Percentiles rank a stretch among this genome's conserved stretches.
phyloP scores from a whole-genome alignment of 2,797 vertebrate species.

The Masticophis lateralis region DNA sequence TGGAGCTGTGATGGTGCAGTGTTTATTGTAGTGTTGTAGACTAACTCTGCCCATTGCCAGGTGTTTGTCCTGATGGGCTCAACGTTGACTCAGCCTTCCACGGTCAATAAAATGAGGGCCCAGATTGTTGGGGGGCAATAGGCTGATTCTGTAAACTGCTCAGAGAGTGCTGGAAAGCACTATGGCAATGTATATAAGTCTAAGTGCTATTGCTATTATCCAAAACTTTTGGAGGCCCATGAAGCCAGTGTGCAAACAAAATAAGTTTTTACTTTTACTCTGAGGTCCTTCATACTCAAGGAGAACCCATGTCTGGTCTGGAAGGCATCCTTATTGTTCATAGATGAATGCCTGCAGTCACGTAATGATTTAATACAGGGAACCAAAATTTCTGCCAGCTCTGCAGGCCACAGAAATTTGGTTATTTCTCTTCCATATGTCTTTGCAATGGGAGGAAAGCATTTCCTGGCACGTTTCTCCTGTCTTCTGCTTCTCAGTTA shows the following conservation, averaged over 20 bases:
- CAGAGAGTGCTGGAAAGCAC: background rate
- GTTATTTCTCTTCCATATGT: background rate
- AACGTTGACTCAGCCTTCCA: background rate
- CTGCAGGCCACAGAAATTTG: background rate
- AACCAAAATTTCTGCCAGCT: background rate
- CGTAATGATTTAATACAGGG: background rate
- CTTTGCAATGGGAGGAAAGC: background rate
- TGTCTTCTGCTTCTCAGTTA: background rate
- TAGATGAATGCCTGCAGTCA: background rate
- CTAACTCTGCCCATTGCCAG: background rate
- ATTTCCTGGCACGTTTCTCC: background rate
- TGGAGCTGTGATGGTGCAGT: background rate
- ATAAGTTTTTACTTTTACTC: background rate
- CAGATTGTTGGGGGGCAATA: background rate
- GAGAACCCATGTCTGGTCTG: background rate
- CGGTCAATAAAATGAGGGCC: background rate
- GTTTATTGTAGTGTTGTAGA: background rate
- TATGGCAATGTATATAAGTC: background rate
- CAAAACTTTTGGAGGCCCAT: background rate
- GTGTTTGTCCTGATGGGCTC: background rate
- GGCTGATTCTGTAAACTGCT: background rate
- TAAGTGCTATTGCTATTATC: background rate
- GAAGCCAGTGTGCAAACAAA: background rate
- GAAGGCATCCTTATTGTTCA: background rate
- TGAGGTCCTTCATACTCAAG: background rate